Base-by-base conservation (phyloP, 2,888 invertebrate species). In the Allygus modestus region DNA sequence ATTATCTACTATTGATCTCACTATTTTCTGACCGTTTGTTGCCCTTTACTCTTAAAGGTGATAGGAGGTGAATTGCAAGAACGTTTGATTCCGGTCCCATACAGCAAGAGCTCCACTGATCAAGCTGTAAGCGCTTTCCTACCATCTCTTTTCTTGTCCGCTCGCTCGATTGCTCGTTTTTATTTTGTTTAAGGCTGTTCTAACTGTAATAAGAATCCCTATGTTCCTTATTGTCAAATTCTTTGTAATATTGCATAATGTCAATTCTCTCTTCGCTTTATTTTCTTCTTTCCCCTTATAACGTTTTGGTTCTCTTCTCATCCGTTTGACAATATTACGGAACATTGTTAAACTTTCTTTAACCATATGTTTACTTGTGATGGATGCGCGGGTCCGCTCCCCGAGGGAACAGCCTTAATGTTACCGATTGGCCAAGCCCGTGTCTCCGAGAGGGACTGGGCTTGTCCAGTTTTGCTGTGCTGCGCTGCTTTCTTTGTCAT, bases 61-160 rank as follows among this genome's bases (percentile, higher is more conserved):
- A 98, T 98, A 97, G 98, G 98, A 96, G 98, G 98, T 94, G 98
- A 98, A 95, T 97, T 97, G 94, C 97, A 98, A 96, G 98, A 98
- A 94, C 97, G 98, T 94, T 97, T 98, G 96, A 98, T 98, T 93
- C 98, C 98, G 93, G 98, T 98, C 93, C 98, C 98, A 93, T 98
- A 98, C 96, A 98, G 98, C 97, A 98, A 98, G 97, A 98, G 97
- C 93, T 97, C 98, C 93, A 98, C 98, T 94, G 98, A 98, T 95
- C 98, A 98, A 97, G 98, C 98, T 97, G 98, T 98, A 98, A 98
- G 98, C 96, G 93, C n/a, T 93, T 87, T 87, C 88, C 87, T 88
- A 87, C 87, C 87, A 87, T 87, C 87, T 89, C 89, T 89, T 87
- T 85, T 86, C 87, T 89, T 87, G 88, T 88, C 88, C 87, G 89